Base-by-base conservation (phyloP, 1,140 invertebrate genomes). In the Drosophila biarmipes region DNA sequence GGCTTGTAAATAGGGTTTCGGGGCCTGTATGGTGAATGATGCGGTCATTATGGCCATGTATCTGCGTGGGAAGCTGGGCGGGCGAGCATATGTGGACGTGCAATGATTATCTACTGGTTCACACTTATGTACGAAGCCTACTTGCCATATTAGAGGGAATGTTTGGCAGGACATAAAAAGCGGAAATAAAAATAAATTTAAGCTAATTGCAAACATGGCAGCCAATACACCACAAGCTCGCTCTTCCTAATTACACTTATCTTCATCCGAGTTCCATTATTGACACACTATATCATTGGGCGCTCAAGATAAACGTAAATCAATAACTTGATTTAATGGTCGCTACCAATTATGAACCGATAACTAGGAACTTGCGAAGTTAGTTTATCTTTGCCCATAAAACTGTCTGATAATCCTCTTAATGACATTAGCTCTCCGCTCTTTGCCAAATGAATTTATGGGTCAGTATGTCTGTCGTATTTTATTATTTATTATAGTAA, bases 171-270 rank as follows among this genome's bases (percentile, higher is more conserved):
- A 62, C 74, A 74, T 81, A 80, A 81, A 74, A 66, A 52, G 34
- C 17, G 37, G 27, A 78, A 87, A 63, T 78, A 87, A 67, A 81
- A 86, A 59, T 81, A 86, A 78, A 85, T 86, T 80, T 56, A 63
- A 69, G 67, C 73, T 66, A 75, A 75, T 66, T 49, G 45, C 52
- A 38, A 48, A 55, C 27, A 57, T 54, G 61, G 46, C 53, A 76
- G 49, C 59, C 57, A 73, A 80, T 62, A 46, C 48, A 42, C 72
- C 57, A 56, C 4, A 4, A 21, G 11, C 17, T 24, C n/a, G 55
- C 19, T 10, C 12, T 59, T 59, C 54, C 42, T 31, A 58, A 31
- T 58, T 58, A 17, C 27, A 31, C 19, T 58, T 58, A 59, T 59
- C 29, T 12, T 43, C n/a, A n/a, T 37, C 12, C 24, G 17, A 2